phyloP scores from a whole-genome alignment of 2,888 invertebrate genomes.

The Sphecodes monilicornis region DNA sequence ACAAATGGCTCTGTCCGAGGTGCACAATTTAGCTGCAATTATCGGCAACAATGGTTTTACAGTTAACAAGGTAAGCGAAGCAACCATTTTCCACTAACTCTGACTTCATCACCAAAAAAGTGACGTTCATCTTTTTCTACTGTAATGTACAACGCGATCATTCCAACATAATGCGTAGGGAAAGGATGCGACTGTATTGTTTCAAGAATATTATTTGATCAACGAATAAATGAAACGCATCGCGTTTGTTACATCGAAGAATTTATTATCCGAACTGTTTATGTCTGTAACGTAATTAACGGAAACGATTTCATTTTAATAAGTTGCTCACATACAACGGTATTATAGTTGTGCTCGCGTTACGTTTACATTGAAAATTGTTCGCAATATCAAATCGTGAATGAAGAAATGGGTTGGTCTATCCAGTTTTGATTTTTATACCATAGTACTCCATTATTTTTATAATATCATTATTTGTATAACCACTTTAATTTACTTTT shows the following conservation, averaged over 20 bases:
- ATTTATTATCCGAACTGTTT: not conserved
- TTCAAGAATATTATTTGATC: not conserved
- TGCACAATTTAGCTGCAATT: slow-evolving; percentile 80
- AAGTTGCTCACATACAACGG: slow-evolving; percentile 17
- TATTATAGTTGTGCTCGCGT: slow-evolving; percentile 7
- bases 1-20: slow-evolving; percentile 81
- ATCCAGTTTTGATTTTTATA: not conserved
- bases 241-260: not conserved
- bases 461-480: slow-evolving; percentile 16
- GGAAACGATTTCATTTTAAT: slow-evolving; percentile 23
- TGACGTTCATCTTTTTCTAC: slow-evolving; percentile 48
- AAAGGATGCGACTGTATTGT: slow-evolving; percentile 15
- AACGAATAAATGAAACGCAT: not conserved
- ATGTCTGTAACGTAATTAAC: slow-evolving; percentile 19
- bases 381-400: not conserved
- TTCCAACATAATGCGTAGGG: slow-evolving; percentile 30
- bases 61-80: slow-evolving; percentile 76
- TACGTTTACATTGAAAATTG: slow-evolving; percentile 33
- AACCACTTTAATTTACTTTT: slow-evolving; percentile 2
- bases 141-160: slow-evolving; percentile 45
- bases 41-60: slow-evolving; percentile 80
- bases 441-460: not conserved
- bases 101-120: slow-evolving; percentile 33
- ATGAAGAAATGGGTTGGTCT: not conserved
- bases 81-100: slow-evolving; percentile 21